These are phyloP conservation scores for Prostheceraeus crozeri DNA, from an alignment of 2,888 invertebrate genomes.

Conservation along the genomic window DNA sequence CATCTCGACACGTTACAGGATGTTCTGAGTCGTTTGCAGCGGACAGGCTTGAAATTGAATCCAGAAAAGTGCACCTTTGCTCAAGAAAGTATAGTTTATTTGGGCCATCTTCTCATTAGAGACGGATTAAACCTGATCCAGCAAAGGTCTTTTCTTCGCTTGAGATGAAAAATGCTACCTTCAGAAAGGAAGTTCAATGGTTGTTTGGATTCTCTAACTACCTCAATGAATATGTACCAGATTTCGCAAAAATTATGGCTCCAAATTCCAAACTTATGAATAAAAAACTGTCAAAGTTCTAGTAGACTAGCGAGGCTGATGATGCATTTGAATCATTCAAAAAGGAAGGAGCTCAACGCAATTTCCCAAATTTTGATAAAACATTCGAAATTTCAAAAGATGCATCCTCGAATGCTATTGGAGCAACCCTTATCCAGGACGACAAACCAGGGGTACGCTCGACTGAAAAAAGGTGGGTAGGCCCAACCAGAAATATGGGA, in stretches of 20 bases:
- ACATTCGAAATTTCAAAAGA: conserved; percentile 14
- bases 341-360: background rate
- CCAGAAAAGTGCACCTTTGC: background rate
- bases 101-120: conserved; percentile 1
- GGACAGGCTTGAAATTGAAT: conserved; percentile 9
- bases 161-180: background rate
- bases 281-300: background rate
- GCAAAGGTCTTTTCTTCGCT: background rate
- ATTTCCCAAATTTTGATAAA: conserved; percentile 5
- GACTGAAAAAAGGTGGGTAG: no score
- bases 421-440: conserved; percentile 11
- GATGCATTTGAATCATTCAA: background rate
- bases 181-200: background rate
- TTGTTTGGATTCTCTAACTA: conserved; percentile 1
- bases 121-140: background rate
- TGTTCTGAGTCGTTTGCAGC: background rate
- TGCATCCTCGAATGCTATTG: background rate
- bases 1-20: background rate
- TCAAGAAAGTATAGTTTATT: background rate
- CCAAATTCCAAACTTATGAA: background rate
- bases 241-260: background rate
- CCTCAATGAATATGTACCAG: background rate
- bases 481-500: no score
- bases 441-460: no score
- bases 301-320: background rate